Percentiles rank a stretch among this genome's conserved stretches.
These are phyloP conservation scores for Neosilurus mollespiculum DNA, from an alignment of 2,797 vertebrate genomes.

Conservation along the genomic window DNA sequence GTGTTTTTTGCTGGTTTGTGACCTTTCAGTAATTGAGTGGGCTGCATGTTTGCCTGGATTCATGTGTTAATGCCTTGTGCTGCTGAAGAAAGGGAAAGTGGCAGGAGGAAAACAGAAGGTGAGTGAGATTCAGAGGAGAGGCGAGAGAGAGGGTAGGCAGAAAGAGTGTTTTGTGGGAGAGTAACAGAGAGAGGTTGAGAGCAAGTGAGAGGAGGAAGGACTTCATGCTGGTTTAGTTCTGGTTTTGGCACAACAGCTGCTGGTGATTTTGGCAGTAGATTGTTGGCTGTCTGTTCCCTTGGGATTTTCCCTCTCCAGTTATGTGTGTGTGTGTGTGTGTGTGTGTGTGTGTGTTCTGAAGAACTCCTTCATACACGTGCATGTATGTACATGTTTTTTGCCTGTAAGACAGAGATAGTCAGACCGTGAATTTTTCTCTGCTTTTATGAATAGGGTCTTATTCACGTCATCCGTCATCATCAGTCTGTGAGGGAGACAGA, in stretches of 20 bases:
- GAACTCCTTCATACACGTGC: not conserved
- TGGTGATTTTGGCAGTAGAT: slow-evolving; percentile 37
- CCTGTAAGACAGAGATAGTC: slow-evolving; percentile 13
- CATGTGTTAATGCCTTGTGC: slow-evolving; percentile 55
- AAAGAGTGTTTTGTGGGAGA: slow-evolving; percentile 29
- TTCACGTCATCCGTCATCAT: slow-evolving; percentile 23
- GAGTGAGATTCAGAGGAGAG: slow-evolving; percentile 8
- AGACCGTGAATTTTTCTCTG: slow-evolving; percentile 27
- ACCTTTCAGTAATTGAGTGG: slow-evolving; percentile 52
- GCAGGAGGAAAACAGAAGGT: slow-evolving; percentile 2
- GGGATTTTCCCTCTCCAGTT: slow-evolving; percentile 30
- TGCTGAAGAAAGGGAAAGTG: slow-evolving; percentile 1
- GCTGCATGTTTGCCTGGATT: slow-evolving; percentile 53
- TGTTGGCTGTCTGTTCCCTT: slow-evolving; percentile 28
- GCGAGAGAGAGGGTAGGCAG: not conserved
- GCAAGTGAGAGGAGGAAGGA: slow-evolving; percentile 26
- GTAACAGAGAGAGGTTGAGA: slow-evolving; percentile 22
- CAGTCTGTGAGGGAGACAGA: not conserved
- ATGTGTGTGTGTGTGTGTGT: slow-evolving; percentile 4
- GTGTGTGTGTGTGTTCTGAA: slow-evolving; percentile 18
- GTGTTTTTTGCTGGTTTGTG: slow-evolving; percentile 29
- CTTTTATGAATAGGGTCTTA: slow-evolving; percentile 24
- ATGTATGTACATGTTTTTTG: slow-evolving; percentile 25
- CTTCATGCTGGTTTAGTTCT: slow-evolving; percentile 39
- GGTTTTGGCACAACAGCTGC: slow-evolving; percentile 30